Evolutionary conservation across 2,113 vertebrate genomes (phyloP), one percentile per base, ranked within the genome.

Genomic region (Pavo muticus): DNA sequence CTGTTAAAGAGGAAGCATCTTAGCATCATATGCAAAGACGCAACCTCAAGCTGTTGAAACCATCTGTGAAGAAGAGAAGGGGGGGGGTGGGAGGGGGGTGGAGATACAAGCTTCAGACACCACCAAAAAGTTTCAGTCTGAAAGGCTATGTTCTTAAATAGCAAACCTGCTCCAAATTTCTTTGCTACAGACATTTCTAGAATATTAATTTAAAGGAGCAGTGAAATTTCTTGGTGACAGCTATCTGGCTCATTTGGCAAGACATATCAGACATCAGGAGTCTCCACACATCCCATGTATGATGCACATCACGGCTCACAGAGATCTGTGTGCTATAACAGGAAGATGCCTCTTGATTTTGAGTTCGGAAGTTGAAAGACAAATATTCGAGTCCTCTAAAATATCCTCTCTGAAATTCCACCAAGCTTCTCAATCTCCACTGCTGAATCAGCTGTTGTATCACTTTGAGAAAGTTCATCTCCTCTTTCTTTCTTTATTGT

Each of bases 11-110:
- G 48, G 30, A 42, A 89, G 74, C 93, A 94, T 63, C 94, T 54
- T 96, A 93, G 74, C 71, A 87, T 91, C 93, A 93, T 84, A 91
- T 95, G 91, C 76, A 96, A 86, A 91, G 69, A 74, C n/a, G 57
- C 0, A 2, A 93, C 35, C 57, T 88, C 94, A 94, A 96, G 88
- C 88, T 95, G 95, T 88, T 95, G 69, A 90, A 90, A 59, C 85
- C 72, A 86, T 93, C 90, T 96, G 94, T 48, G 72, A 74, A 78
- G 57, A 84, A 11, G 35, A 87, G 12, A 88, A 35, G 61, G 16
- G 70, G 50, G 16, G 54, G 18, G 29, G 14, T 32, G 2, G 57
- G 16, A 37, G 14, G 50, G 25, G 44, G 0, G 44, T 23, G 48
- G 48, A 80, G 20, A 68, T 23, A 25, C 14, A 50, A 68, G 50